phyloP scores from a whole-genome alignment of 2,888 invertebrate species.

The Xanthia togata region DNA sequence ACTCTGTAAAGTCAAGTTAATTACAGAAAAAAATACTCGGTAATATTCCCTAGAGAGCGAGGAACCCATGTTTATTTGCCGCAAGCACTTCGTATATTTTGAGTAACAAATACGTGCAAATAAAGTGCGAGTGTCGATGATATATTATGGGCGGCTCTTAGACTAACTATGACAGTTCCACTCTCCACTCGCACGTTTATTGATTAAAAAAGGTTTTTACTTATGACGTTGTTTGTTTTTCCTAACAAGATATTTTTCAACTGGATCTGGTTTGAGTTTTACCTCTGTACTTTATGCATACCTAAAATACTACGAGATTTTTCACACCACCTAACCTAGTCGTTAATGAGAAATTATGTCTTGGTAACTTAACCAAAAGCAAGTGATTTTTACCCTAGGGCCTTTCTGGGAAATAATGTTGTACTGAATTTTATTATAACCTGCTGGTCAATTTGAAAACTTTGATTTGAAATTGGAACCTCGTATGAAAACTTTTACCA shows the following conservation, averaged over 20 bases:
- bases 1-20: background rate
- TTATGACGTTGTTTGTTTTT: constrained; percentile 26
- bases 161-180: constrained; percentile 10
- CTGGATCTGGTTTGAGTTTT: background rate
- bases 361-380: too few species aligned
- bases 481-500: too few species aligned
- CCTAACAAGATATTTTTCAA: background rate
- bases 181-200: constrained; percentile 13
- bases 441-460: too few species aligned
- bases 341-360: too few species aligned
- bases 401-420: too few species aligned
- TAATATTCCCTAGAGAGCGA: constrained; percentile 9
- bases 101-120: constrained; percentile 37
- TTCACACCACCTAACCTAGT: too few species aligned
- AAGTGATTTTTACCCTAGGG: too few species aligned
- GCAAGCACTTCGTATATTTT: constrained; percentile 20
- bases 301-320: background rate
- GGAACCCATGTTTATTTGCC: constrained; percentile 11
- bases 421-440: too few species aligned
- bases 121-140: constrained; percentile 35
- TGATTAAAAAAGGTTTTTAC: constrained; percentile 29
- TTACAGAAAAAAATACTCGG: constrained; percentile 6
- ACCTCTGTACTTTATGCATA: background rate
- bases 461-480: too few species aligned
- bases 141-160: constrained; percentile 30